phyloP scores from a whole-genome alignment of 2,113 vertebrate species.

The Plectropomus leopardus region DNA sequence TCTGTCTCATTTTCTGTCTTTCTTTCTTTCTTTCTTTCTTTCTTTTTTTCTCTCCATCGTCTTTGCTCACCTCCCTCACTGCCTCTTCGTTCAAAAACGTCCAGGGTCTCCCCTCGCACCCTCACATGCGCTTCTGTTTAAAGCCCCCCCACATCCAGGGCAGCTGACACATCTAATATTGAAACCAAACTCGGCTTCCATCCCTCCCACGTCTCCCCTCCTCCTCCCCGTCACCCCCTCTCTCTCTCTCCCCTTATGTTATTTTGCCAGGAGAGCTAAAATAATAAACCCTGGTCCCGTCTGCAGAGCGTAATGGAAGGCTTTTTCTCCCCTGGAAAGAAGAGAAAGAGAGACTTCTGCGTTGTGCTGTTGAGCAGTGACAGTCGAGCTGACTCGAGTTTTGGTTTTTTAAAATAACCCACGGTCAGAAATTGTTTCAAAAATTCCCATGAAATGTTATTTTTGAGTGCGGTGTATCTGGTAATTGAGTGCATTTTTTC shows the following conservation, averaged over 20 bases:
- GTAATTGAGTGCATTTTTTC: constrained; percentile 61
- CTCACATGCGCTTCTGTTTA: constrained; percentile 60
- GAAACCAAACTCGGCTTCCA: constrained; percentile 57
- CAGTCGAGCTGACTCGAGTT: constrained; percentile 45
- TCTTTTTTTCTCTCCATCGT: constrained; percentile 12
- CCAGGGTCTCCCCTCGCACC: constrained; percentile 20
- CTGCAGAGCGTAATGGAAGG: constrained; percentile 74
- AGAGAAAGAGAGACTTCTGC: constrained; percentile 31
- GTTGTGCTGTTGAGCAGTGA: constrained; percentile 35
- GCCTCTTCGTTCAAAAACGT: not conserved
- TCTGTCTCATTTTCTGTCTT: not conserved
- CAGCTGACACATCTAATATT: constrained; percentile 73
- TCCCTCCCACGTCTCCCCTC: constrained; percentile 17
- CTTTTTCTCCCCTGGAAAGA: too few species aligned
- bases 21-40: not conserved
- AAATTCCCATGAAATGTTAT: constrained; percentile 53
- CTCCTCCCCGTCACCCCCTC: not conserved
- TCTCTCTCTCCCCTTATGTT: constrained; percentile 41
- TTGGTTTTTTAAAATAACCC: constrained; percentile 15
- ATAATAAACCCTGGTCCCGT: constrained; percentile 73
- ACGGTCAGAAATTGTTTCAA: constrained; percentile 29
- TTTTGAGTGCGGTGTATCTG: constrained; percentile 34
- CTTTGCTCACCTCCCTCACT: not conserved
- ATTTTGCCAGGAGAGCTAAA: constrained; percentile 74
- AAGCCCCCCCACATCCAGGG: constrained; percentile 56